Conservation (phyloP, 2,888 invertebrate genomes). For the Aphelenchoides bicaudatus region DNA sequence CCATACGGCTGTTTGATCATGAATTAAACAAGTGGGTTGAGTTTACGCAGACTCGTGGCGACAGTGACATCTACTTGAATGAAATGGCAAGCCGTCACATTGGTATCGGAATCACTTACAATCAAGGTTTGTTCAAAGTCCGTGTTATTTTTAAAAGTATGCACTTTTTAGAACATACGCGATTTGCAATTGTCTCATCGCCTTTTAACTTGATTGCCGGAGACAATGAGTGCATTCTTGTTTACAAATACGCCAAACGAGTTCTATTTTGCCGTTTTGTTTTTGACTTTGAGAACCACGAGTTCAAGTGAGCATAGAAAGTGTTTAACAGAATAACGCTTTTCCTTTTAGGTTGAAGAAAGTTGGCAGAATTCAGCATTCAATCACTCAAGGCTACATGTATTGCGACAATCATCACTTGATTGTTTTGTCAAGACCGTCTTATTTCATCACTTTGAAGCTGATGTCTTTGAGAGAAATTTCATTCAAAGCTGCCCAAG, state of each 20-base stretch:
- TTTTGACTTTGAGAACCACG: neutral
- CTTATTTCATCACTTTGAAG: conserved; percentile 7
- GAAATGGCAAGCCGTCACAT: neutral
- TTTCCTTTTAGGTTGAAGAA: conserved; percentile 6
- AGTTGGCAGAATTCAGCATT: neutral
- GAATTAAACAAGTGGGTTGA: conserved; percentile 4
- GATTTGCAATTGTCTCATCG: conserved; percentile 16
- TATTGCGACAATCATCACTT: conserved; percentile 1
- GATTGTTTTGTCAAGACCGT: neutral
- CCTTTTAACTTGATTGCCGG: conserved; percentile 14
- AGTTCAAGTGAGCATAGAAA: neutral
- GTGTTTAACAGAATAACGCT: neutral
- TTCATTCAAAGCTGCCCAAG: conserved; percentile 4
- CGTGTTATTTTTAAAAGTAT: no score
- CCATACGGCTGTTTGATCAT: conserved; percentile 8
- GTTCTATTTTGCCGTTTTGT: conserved; percentile 1
- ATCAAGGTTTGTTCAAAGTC: no score
- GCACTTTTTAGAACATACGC: conserved; percentile 2
- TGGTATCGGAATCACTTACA: conserved; percentile 16
- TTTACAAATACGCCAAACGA: neutral
- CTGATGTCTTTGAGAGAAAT: conserved; percentile 14
- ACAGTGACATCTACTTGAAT: conserved; percentile 5
- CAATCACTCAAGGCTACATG: conserved; percentile 11
- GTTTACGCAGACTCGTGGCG: neutral
- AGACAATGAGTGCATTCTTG: neutral